Percentiles rank a stretch among this genome's conserved stretches.
phyloP scores from a whole-genome alignment of 2,888 invertebrate species.

The Oscheius sp. region DNA sequence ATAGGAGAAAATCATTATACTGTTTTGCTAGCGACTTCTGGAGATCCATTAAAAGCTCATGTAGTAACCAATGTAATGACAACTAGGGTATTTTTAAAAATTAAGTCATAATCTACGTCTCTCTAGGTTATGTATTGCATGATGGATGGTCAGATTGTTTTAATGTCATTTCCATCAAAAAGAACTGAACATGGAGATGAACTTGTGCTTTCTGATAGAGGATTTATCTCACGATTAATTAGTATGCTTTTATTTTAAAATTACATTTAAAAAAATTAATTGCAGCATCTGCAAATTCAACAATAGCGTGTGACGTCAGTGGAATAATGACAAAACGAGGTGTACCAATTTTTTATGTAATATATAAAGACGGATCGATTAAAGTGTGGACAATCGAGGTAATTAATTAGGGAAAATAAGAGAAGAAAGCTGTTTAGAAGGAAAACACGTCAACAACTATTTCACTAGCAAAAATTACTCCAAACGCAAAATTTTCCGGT shows the following conservation, averaged over 20 bases:
- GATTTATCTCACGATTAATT: conserved; percentile 5
- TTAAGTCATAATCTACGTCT: not conserved
- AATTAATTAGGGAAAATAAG: no score
- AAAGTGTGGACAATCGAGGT: conserved; percentile 43
- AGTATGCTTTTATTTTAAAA: not conserved
- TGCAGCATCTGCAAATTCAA: not conserved
- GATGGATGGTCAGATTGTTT: conserved; percentile 50
- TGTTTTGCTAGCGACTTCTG: conserved; percentile 41
- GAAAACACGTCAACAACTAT: no score
- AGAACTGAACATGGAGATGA: conserved; percentile 11
- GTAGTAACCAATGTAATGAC: conserved; percentile 34
- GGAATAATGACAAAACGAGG: not conserved
- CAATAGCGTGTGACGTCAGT: conserved; percentile 17
- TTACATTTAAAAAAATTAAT: not conserved
- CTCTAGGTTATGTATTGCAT: conserved; percentile 43
- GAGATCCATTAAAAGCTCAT: conserved; percentile 41
- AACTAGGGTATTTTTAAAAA: conserved; percentile 26
- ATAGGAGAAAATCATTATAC: conserved; percentile 37
- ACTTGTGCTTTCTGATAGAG: conserved; percentile 8
- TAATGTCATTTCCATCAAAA: conserved; percentile 32
- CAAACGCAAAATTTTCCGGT: no score
- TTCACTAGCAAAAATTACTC: no score
- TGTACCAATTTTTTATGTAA: conserved; percentile 14
- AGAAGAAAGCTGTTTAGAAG: not conserved
- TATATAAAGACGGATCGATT: conserved; percentile 38